Base-by-base conservation (phyloP, 2,888 invertebrate species). In the Eueremaeus valkanovi region DNA sequence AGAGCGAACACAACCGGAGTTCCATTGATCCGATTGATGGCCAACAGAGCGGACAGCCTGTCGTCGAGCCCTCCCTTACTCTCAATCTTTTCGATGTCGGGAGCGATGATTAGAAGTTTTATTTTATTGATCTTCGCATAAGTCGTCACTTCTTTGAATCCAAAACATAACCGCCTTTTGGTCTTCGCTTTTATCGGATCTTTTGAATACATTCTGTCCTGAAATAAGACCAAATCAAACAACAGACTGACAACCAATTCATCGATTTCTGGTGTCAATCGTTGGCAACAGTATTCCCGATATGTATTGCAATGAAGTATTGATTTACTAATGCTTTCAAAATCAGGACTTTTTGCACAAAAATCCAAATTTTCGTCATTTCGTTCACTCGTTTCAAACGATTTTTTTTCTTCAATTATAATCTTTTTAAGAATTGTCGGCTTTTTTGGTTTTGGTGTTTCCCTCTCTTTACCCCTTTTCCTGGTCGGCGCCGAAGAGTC, bases 1-100 rank as follows among this genome's bases (percentile, higher is more conserved):
- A 89, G 83, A 9, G 87, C 86, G 82, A 89, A 90, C 3, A 88
- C 84, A 80, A 86, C 87, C 1, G 88, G 88, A 66, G 88, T 85
- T 45, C 83, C 81, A 76, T 87, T 86, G 27, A 84, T 83, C 72
- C 84, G 82, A 63, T 88, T 87, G 72, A 85, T 80, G 3, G 81
- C 80, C 73, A 87, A 85, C 21, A 89, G 84, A 66, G 83, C 83
- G 24, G 83, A 82, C 58, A 89, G 83, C 0, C 85, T 85, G 49
- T 86, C 86, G 81, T 88, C 87, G 45, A 89, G 81, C 0, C 88
- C 87, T 3, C 68, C 68, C 9, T 3, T 68, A 27, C 40, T 68
- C 77, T 84, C 82, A 68, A 83, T 83, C 79, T 83, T 82, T 79
- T 89, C 89, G 79, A 89, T 84, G 81, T 90, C 88, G 2, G 89